Conservation (phyloP, 2,888 invertebrate species). For the Amiota mariae region DNA sequence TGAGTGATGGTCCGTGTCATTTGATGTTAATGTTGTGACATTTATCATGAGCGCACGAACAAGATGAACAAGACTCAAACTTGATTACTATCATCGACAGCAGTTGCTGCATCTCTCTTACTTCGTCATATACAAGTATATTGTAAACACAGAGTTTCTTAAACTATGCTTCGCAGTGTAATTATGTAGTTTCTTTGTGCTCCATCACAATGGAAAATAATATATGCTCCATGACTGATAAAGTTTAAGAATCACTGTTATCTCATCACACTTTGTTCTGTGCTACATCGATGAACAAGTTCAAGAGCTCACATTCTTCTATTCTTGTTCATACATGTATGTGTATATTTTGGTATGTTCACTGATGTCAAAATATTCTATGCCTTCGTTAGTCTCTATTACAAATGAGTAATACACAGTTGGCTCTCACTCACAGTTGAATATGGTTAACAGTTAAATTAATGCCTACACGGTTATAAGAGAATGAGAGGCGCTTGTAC, state of each 20-base stretch:
- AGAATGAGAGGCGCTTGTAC: too few species aligned
- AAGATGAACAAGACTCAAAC: constrained; percentile 63
- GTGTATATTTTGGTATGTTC: constrained; percentile 21
- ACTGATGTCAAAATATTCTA: constrained; percentile 35
- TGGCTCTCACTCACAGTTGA: constrained; percentile 45
- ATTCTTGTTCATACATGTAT: too few species aligned
- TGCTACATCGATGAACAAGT: constrained; percentile 28
- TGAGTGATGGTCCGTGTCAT: constrained; percentile 74
- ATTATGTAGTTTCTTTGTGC: too few species aligned
- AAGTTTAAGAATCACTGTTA: too few species aligned
- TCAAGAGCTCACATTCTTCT: constrained; percentile 36
- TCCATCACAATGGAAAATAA: too few species aligned
- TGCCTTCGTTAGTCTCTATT: constrained; percentile 44
- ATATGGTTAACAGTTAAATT: constrained; percentile 25
- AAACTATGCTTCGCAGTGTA: background rate
- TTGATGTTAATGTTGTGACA: constrained; percentile 73
- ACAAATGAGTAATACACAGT: constrained; percentile 62
- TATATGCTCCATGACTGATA: too few species aligned
- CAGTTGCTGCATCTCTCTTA: constrained; percentile 42
- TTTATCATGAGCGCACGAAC: constrained; percentile 71
- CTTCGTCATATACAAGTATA: constrained; percentile 45
- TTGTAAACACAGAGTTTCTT: background rate
- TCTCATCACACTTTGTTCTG: constrained; percentile 12
- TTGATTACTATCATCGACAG: constrained; percentile 53
- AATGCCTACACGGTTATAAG: too few species aligned